A percentile compares a stretch with the other conserved stretches of the same genome.
phyloP scores from a whole-genome alignment of 92 coral and sea anemone species.

The Zoanthus solanderi region DNA sequence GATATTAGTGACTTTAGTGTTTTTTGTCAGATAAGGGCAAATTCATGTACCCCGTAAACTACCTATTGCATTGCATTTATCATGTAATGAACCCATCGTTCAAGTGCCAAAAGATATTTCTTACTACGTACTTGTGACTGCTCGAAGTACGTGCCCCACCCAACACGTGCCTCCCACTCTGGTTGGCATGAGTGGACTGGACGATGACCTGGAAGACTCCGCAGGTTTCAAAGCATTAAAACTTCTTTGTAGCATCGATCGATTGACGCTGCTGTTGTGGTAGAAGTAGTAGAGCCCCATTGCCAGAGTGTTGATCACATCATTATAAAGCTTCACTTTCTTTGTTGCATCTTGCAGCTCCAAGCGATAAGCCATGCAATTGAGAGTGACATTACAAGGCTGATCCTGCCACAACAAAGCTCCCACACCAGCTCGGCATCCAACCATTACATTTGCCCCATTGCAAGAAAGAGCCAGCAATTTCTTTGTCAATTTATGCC shows the following conservation, averaged over 20 bases:
- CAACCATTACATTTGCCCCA: conserved; percentile 24
- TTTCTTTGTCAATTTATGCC: conserved; percentile 12
- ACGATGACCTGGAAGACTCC: not conserved
- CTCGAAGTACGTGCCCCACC: conserved; percentile 58
- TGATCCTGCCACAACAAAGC: conserved; percentile 15
- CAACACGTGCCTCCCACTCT: conserved; percentile 50
- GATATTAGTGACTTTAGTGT: not conserved
- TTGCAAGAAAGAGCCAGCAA: conserved; percentile 9
- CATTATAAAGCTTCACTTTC: conserved; percentile 6
- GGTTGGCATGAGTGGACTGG: conserved; percentile 48
- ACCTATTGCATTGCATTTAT: no score
- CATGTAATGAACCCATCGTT: not conserved
- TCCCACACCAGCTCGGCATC: conserved; percentile 27
- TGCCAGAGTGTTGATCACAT: conserved; percentile 17
- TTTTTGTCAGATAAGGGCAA: not conserved
- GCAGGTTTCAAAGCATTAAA: conserved; percentile 39
- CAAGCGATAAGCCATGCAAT: conserved; percentile 13
- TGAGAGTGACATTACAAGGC: conserved; percentile 30
- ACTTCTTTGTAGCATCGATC: conserved; percentile 43
- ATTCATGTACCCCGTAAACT: not conserved
- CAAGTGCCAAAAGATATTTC: not conserved
- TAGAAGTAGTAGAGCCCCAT: conserved; percentile 41
- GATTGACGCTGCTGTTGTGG: conserved; percentile 47
- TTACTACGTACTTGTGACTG: conserved; percentile 13
- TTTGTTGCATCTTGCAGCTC: conserved; percentile 27